Percentiles rank a stretch among this genome's conserved stretches.
Conservation (phyloP, 1,140 invertebrate species). For the Linepithema humile region DNA sequence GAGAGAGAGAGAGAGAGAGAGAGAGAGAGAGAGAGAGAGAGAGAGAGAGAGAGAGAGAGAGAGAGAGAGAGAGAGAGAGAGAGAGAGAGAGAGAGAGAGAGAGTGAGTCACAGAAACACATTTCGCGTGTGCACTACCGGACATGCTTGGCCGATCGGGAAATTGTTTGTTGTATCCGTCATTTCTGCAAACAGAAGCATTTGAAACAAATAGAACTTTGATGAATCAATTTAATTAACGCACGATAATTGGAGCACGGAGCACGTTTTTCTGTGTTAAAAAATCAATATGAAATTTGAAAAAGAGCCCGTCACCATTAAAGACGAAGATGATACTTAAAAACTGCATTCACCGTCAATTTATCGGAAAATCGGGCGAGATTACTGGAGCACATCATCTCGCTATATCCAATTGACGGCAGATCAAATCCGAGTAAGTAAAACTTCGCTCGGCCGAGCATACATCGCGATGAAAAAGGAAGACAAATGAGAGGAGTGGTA, state of each 20-base stretch:
- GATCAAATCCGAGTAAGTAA: slow-evolving; percentile 5
- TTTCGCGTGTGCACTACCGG: not conserved
- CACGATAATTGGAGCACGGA: not conserved
- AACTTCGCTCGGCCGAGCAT: not conserved
- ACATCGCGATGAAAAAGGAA: slow-evolving; percentile 1
- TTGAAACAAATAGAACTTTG: not conserved
- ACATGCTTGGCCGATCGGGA: not conserved
- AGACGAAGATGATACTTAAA: not conserved
- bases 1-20: too few relatives aligned
- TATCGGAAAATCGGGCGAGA: not conserved
- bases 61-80: too few relatives aligned
- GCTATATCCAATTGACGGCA: not conserved
- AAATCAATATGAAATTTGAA: not conserved
- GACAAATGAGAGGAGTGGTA: not conserved
- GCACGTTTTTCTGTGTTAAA: not conserved
- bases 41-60: too few relatives aligned
- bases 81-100: too few relatives aligned
- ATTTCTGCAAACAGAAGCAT: not conserved
- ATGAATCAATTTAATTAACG: not conserved
- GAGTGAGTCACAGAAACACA: not conserved
- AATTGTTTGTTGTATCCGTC: not conserved
- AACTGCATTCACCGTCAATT: not conserved
- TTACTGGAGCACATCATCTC: not conserved
- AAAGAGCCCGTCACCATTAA: not conserved
- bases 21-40: too few relatives aligned